These are phyloP conservation scores for Nephrotoma appendiculata DNA, from an alignment of 2,888 invertebrate species.

Conservation along the genomic window DNA sequence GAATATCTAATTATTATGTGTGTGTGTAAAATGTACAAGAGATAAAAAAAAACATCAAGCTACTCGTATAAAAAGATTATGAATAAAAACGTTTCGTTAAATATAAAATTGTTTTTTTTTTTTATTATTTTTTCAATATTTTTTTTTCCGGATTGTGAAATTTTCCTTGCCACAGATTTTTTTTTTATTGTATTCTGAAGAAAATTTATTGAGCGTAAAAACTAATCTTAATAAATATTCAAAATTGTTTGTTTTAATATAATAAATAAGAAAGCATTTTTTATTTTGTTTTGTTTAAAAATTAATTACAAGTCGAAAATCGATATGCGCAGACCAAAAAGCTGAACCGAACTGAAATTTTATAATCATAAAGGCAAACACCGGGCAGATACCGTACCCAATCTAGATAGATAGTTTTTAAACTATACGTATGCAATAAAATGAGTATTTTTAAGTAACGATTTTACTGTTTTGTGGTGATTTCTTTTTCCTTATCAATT, in stretches of 20 bases:
- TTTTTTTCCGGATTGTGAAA: neutral
- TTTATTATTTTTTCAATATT: neutral
- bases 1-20: neutral
- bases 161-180: neutral
- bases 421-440: neutral
- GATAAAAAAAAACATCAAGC: neutral
- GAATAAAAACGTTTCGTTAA: neutral
- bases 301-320: neutral
- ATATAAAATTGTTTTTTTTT: neutral
- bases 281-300: neutral
- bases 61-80: neutral
- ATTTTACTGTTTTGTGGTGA: neutral
- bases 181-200: neutral
- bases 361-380: neutral
- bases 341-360: neutral
- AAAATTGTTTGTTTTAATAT: neutral
- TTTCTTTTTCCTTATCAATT: neutral
- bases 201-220: neutral
- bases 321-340: neutral
- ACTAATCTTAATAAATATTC: neutral
- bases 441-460: neutral
- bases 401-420: neutral
- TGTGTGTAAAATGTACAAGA: neutral
- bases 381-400: neutral
- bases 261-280: neutral